These are phyloP conservation scores for Tichodroma muraria DNA, from an alignment of 2,113 vertebrate species.

Conservation along the genomic window DNA sequence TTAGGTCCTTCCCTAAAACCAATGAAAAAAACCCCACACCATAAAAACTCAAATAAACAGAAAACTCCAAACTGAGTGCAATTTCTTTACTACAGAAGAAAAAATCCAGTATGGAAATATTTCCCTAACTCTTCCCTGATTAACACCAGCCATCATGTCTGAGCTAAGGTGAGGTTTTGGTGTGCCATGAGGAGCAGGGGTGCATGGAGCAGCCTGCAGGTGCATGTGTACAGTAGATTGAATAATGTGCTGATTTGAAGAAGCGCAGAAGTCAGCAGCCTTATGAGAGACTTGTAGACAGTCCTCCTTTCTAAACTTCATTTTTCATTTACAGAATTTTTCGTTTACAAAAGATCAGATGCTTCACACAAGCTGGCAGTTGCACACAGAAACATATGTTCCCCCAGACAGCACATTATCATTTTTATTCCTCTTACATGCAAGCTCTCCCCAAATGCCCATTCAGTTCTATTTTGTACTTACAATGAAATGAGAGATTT, in stretches of 20 bases:
- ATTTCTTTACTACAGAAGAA: background rate
- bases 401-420: conserved; percentile 39
- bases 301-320: conserved; percentile 13
- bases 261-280: conserved; percentile 43
- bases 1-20: background rate
- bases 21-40: background rate
- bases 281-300: conserved; percentile 52
- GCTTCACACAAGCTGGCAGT: conserved; percentile 60
- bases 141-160: background rate
- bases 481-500: conserved; percentile 96
- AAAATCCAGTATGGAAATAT: background rate
- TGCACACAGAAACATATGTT: conserved; percentile 46
- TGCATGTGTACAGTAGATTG: background rate
- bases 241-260: background rate
- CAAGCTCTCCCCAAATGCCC: background rate
- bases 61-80: background rate
- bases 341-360: conserved; percentile 66
- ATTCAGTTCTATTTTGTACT: conserved; percentile 68
- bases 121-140: background rate
- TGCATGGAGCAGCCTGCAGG: background rate
- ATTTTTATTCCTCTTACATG: conserved; percentile 4
- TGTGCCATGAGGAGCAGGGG: background rate
- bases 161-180: background rate
- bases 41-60: background rate
- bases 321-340: conserved; percentile 64